phyloP scores from a whole-genome alignment of 2,797 vertebrate genomes.

The Pachyuromys duprasi region DNA sequence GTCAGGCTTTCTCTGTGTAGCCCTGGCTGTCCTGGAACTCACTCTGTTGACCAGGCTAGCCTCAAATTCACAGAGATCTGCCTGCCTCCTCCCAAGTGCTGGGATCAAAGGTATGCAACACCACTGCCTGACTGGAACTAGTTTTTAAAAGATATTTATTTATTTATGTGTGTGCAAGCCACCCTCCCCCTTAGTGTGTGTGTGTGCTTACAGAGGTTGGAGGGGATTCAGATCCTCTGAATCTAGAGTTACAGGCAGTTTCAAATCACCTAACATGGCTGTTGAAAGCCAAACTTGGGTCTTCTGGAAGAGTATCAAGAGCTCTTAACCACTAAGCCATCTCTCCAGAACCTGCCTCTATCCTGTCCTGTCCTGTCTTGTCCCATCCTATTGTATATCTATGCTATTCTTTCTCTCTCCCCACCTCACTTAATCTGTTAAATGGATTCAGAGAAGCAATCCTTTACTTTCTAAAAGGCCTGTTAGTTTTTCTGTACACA shows the following conservation, averaged over 20 bases:
- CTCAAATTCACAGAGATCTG: not conserved
- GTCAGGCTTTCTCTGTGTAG: not conserved
- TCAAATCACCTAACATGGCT: not conserved
- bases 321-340: not conserved
- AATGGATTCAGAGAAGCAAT: not conserved
- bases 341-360: not conserved
- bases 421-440: not conserved
- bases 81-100: not conserved
- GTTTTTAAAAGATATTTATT: not conserved
- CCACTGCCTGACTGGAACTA: too few relatives aligned
- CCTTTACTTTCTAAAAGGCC: conserved; percentile 23
- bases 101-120: not conserved
- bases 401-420: not conserved
- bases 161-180: not conserved
- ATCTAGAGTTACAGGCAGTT: not conserved
- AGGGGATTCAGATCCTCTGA: not conserved
- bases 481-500: not conserved
- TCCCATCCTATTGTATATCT: not conserved
- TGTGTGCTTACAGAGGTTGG: not conserved
- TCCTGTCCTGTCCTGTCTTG: not conserved
- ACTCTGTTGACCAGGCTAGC: not conserved
- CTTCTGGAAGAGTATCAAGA: not conserved
- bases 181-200: not conserved
- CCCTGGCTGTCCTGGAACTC: not conserved
- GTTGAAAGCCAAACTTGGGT: not conserved